Percentiles rank a stretch among this genome's conserved stretches.
These are phyloP conservation scores for Herpetotheres cachinnans DNA, from an alignment of 2,113 vertebrate genomes.

Conservation along the genomic window DNA sequence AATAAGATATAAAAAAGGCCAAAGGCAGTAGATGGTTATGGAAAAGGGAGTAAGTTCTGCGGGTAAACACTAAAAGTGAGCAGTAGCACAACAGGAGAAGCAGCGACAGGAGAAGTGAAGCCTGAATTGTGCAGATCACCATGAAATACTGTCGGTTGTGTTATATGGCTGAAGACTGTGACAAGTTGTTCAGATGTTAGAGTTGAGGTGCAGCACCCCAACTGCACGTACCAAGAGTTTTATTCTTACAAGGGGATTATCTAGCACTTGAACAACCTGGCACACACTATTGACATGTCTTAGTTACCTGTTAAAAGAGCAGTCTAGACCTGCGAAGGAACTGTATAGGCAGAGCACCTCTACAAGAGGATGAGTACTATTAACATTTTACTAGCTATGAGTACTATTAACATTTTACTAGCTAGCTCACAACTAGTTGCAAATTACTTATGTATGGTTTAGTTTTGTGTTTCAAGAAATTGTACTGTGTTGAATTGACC, in stretches of 20 bases:
- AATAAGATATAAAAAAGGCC: background rate
- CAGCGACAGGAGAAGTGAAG: background rate
- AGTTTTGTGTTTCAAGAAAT: background rate
- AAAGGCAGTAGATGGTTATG: background rate
- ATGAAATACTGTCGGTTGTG: background rate
- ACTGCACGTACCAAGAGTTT: background rate
- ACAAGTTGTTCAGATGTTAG: background rate
- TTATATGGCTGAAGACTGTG: background rate
- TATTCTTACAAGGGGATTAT: background rate
- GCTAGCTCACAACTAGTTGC: background rate
- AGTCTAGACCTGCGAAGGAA: background rate
- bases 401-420: background rate
- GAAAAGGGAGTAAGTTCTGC: background rate
- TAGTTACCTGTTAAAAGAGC: background rate
- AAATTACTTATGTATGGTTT: background rate
- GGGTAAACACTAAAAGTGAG: background rate
- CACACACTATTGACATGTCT: background rate
- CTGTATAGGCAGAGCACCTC: background rate
- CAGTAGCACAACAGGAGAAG: background rate
- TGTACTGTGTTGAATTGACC: background rate
- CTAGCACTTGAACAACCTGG: background rate
- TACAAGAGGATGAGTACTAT: background rate
- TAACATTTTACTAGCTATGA: no score
- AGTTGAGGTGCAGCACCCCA: background rate
- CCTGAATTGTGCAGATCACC: background rate